Conservation (phyloP, 2,888 invertebrate species). For the Monochamus alternatus region DNA sequence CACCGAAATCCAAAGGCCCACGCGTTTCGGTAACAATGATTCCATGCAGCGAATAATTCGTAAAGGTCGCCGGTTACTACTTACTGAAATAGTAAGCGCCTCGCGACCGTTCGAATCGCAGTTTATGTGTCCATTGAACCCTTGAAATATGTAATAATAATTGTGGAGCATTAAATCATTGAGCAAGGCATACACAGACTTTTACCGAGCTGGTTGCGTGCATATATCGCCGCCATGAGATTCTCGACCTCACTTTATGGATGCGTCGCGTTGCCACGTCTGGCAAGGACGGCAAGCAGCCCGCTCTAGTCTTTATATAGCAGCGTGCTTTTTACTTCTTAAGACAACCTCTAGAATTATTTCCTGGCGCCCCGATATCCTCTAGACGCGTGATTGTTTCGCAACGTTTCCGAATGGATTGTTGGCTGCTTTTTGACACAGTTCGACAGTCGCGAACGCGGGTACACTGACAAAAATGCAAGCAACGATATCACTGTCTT, state of each 20-base stretch:
- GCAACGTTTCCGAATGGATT: not conserved
- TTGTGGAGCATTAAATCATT: conserved; percentile 39
- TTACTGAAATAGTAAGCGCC: not conserved
- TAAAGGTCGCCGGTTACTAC: too few relatives aligned
- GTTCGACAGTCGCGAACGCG: too few relatives aligned
- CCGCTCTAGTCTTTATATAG: conserved; percentile 72
- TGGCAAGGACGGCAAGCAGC: conserved; percentile 72
- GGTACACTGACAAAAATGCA: too few relatives aligned
- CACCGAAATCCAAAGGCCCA: too few relatives aligned
- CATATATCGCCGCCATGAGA: conserved; percentile 35
- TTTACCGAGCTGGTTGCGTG: conserved; percentile 38
- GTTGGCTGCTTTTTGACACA: too few relatives aligned
- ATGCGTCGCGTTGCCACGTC: conserved; percentile 66
- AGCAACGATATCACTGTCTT: too few relatives aligned
- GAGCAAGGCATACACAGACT: conserved; percentile 27
- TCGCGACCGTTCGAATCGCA: not conserved
- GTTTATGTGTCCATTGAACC: conserved; percentile 39
- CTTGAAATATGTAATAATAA: conserved; percentile 38
- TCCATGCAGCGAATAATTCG: too few relatives aligned
- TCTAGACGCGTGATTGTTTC: conserved; percentile 41
- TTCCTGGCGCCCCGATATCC: conserved; percentile 70
- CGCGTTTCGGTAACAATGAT: too few relatives aligned
- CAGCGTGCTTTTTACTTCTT: conserved; percentile 68
- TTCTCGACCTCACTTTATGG: conserved; percentile 42
- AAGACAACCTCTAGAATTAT: conserved; percentile 48